Evolutionary conservation across 2,113 vertebrate species (phyloP).

Genomic region (Malurus alboscapulatus): DNA sequence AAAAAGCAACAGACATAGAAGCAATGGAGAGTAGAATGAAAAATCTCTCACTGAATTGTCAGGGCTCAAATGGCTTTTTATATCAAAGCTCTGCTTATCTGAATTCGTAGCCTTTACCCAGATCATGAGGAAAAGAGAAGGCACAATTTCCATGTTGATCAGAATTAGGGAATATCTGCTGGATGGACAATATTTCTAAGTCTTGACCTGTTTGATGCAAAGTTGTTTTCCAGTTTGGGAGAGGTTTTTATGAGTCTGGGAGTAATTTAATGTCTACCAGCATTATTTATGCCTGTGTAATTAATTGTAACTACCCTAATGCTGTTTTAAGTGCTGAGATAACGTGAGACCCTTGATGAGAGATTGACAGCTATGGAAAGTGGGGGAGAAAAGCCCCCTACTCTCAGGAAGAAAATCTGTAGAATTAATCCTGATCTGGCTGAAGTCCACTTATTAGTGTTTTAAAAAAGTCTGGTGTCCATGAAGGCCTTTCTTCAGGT

Average conservation of each 20-base stretch:
- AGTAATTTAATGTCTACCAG: neutral
- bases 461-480: neutral
- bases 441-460: neutral
- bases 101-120: neutral
- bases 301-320: neutral
- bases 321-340: neutral
- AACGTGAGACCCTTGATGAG: fast-evolving
- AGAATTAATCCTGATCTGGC: neutral
- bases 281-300: neutral
- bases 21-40: neutral
- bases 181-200: neutral
- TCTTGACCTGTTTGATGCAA: neutral
- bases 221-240: neutral
- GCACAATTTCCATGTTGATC: neutral
- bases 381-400: neutral
- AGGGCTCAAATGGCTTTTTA: neutral
- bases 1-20: neutral
- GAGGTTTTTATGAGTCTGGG: neutral
- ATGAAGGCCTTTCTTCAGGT: neutral
- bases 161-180: neutral
- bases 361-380: neutral
- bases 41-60: neutral
- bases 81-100: neutral
- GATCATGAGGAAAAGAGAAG: neutral
- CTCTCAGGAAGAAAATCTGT: neutral